These are phyloP conservation scores for Brachyopa scutellaris DNA, from an alignment of 2,888 invertebrate genomes.

Conservation along the genomic window DNA sequence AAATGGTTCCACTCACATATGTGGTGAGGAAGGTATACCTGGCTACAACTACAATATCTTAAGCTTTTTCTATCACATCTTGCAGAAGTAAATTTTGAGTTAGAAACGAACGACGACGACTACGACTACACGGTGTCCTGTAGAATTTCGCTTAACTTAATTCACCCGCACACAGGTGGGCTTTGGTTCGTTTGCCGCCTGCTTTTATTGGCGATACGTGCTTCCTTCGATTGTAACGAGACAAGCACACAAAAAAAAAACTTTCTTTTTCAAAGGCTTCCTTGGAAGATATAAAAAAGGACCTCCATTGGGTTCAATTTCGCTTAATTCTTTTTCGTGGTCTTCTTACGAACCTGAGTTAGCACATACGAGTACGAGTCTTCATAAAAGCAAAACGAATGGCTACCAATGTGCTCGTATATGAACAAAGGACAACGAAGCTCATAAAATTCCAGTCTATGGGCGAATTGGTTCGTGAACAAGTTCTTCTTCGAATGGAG, in stretches of 20 bases:
- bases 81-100: conserved; percentile 56
- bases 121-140: conserved; percentile 46
- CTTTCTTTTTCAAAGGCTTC: conserved; percentile 38
- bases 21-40: background rate
- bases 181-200: conserved; percentile 36
- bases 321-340: conserved; percentile 47
- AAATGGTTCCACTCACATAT: background rate
- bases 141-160: conserved; percentile 60
- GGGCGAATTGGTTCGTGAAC: conserved; percentile 44
- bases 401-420: conserved; percentile 5
- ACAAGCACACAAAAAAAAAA: conserved; percentile 30
- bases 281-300: background rate
- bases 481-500: conserved; percentile 15
- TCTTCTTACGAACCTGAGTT: conserved; percentile 45
- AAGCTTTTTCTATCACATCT: conserved; percentile 33
- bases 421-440: conserved; percentile 57
- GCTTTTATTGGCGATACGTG: conserved; percentile 70
- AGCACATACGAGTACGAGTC: conserved; percentile 5
- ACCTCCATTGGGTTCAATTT: conserved; percentile 54
- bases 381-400: conserved; percentile 8
- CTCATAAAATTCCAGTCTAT: conserved; percentile 45
- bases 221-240: conserved; percentile 41
- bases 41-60: conserved; percentile 15
- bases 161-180: conserved; percentile 51
- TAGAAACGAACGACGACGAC: too few relatives aligned